These are phyloP conservation scores for Oncopodura yosiiana DNA, from an alignment of 1,140 invertebrate genomes.

Conservation along the genomic window DNA sequence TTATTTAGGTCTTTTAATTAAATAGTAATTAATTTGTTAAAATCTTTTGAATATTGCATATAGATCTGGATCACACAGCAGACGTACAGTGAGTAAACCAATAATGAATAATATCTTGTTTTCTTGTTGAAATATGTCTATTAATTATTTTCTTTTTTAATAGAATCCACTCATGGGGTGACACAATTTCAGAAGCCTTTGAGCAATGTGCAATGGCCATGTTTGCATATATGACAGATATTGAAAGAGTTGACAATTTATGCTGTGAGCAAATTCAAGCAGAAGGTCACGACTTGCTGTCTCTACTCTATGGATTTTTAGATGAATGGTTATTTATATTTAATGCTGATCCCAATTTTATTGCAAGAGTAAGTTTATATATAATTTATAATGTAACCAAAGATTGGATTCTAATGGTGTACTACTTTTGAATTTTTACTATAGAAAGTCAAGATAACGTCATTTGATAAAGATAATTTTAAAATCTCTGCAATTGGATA, in stretches of 20 bases:
- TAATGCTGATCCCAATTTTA: constrained; percentile 74
- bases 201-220: constrained; percentile 91
- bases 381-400: too few relatives aligned
- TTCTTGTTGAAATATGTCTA: background rate
- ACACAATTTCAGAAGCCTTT: constrained; percentile 75
- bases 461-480: constrained; percentile 77
- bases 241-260: constrained; percentile 71
- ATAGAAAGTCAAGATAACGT: constrained; percentile 78
- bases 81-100: constrained; percentile 81
- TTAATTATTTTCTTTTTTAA: background rate
- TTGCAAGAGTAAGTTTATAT: constrained; percentile 52
- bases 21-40: constrained; percentile 39
- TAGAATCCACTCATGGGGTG: constrained; percentile 86
- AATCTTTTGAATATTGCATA: too few relatives aligned
- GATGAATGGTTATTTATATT: constrained; percentile 92
- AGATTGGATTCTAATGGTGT: too few relatives aligned
- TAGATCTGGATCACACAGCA: constrained; percentile 93
- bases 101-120: background rate
- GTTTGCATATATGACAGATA: constrained; percentile 95
- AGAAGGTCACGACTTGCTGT: constrained; percentile 72
- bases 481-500: constrained; percentile 76
- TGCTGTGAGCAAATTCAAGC: constrained; percentile 71
- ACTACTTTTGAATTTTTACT: too few relatives aligned
- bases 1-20: constrained; percentile 14
- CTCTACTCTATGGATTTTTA: constrained; percentile 85